A percentile compares a stretch with the other conserved stretches of the same genome.
These are phyloP conservation scores for Yoshiicerus persimilis DNA, from an alignment of 1,140 invertebrate genomes.

Conservation along the genomic window DNA sequence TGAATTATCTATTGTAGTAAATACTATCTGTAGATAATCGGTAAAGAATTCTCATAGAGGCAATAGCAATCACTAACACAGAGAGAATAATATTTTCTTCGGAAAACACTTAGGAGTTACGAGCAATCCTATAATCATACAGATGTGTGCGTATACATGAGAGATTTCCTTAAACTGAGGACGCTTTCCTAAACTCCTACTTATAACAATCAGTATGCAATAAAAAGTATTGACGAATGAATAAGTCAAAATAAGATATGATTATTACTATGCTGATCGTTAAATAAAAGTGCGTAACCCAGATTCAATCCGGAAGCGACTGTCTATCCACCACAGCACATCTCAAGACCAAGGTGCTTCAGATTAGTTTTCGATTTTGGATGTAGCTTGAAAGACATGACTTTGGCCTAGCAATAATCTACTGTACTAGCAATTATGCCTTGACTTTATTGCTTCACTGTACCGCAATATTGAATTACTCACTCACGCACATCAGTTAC, in stretches of 20 bases:
- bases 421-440: background rate
- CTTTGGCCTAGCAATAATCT: background rate
- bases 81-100: too few relatives aligned
- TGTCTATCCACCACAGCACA: background rate
- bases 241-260: background rate
- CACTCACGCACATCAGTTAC: background rate
- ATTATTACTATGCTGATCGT: background rate
- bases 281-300: background rate
- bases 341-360: slow-evolving; percentile 2
- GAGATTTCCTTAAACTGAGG: background rate
- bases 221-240: background rate
- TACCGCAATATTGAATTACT: background rate
- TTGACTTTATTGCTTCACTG: background rate
- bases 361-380: background rate
- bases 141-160: background rate
- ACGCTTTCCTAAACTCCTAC: background rate
- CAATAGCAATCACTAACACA: too few relatives aligned
- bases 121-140: too few relatives aligned
- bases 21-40: too few relatives aligned
- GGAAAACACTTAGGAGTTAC: too few relatives aligned
- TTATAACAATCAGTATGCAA: background rate
- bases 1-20: too few relatives aligned
- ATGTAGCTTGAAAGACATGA: background rate
- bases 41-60: too few relatives aligned
- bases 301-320: background rate